These are phyloP conservation scores for Lagria hirta DNA, from an alignment of 2,888 invertebrate genomes.

Conservation along the genomic window DNA sequence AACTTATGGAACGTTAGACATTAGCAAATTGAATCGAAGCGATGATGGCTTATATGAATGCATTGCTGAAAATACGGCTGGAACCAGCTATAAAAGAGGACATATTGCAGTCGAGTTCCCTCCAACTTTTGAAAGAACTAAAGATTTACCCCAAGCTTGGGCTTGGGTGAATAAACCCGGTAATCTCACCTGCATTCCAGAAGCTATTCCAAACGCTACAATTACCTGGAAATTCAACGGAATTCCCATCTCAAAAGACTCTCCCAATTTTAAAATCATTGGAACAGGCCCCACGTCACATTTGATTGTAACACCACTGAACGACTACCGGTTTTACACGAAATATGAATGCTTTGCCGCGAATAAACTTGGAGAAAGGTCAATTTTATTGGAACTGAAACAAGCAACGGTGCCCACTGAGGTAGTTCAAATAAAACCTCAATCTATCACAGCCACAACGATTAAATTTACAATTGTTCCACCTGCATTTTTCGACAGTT, in stretches of 20 bases:
- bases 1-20: slow-evolving; percentile 67
- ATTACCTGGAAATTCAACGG: slow-evolving; percentile 74
- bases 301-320: slow-evolving; percentile 67
- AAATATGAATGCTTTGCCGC: slow-evolving; percentile 80
- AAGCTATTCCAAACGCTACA: slow-evolving; percentile 86
- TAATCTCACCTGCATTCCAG: slow-evolving; percentile 86
- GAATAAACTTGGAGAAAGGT: slow-evolving; percentile 71
- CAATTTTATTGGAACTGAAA: slow-evolving; percentile 69
- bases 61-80: slow-evolving; percentile 78
- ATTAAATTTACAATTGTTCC: slow-evolving; percentile 77
- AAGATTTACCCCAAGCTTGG: slow-evolving; percentile 71
- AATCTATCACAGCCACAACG: slow-evolving; percentile 78
- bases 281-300: slow-evolving; percentile 70
- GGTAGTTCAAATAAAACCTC: slow-evolving; percentile 67
- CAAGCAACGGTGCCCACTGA: slow-evolving; percentile 72
- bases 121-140: slow-evolving; percentile 74
- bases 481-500: slow-evolving; percentile 72
- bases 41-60: slow-evolving; percentile 92
- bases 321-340: slow-evolving; percentile 67
- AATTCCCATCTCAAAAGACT: slow-evolving; percentile 34
- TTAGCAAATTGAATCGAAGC: slow-evolving; percentile 64
- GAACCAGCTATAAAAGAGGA: slow-evolving; percentile 71
- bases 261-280: slow-evolving; percentile 36
- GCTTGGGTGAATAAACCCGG: slow-evolving; percentile 80
- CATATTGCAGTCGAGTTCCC: slow-evolving; percentile 81